phyloP scores from a whole-genome alignment of 2,888 invertebrate species.

The Leucania comma region DNA sequence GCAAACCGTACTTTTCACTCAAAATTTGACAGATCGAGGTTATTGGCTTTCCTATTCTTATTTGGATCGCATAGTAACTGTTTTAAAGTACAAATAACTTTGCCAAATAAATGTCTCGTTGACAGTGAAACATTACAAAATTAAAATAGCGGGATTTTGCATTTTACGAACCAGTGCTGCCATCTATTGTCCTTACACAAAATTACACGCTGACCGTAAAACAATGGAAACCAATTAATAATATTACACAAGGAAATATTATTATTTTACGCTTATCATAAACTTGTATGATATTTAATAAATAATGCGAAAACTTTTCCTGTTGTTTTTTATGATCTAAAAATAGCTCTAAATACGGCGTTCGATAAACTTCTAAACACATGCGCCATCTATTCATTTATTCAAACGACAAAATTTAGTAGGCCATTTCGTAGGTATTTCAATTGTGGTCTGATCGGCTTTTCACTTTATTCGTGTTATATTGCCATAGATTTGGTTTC shows the following conservation, averaged over 20 bases:
- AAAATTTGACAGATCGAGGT: too few relatives aligned
- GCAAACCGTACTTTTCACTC: too few relatives aligned
- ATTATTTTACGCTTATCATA: slow-evolving; percentile 3
- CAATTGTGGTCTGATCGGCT: slow-evolving; percentile 47
- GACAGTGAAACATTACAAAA: not conserved
- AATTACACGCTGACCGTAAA: not conserved
- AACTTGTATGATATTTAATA: slow-evolving; percentile 9
- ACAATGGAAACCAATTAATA: not conserved
- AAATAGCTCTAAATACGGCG: slow-evolving; percentile 83
- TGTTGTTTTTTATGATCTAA: slow-evolving; percentile 71
- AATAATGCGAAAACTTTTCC: slow-evolving; percentile 25
- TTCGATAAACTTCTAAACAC: slow-evolving; percentile 87
- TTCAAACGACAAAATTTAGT: slow-evolving; percentile 64
- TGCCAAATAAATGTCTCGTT: not conserved
- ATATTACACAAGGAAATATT: not conserved
- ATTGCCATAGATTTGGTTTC: slow-evolving; percentile 63
- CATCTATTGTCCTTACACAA: slow-evolving; percentile 41
- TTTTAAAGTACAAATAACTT: not conserved
- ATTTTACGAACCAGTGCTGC: slow-evolving; percentile 53
- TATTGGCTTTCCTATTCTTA: too few relatives aligned
- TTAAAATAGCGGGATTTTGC: not conserved
- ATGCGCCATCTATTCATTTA: slow-evolving; percentile 82
- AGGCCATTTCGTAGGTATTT: slow-evolving; percentile 46
- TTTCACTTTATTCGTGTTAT: slow-evolving; percentile 71
- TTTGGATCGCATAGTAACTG: too few relatives aligned